phyloP scores from a whole-genome alignment of 2,888 invertebrate species.

The Morinoia aosen region DNA sequence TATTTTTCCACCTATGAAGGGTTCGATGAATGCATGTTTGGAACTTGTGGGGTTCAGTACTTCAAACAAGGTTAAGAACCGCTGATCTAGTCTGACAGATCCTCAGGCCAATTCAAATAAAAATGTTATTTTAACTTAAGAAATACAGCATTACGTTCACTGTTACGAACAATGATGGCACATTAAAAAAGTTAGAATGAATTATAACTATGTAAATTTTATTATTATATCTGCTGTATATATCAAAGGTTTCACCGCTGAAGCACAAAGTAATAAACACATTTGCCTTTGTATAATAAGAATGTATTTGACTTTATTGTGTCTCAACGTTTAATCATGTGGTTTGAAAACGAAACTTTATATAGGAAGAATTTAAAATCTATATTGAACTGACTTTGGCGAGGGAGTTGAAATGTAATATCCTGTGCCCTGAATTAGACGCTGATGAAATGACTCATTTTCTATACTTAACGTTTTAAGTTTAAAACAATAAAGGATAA shows the following conservation, averaged over 20 bases:
- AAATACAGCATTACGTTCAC: background rate
- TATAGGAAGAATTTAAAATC: too few relatives aligned
- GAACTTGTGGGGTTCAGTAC: too few relatives aligned
- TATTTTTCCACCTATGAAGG: too few relatives aligned
- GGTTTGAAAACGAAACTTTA: too few relatives aligned
- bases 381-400: too few relatives aligned
- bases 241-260: background rate
- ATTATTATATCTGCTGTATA: background rate
- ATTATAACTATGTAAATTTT: background rate
- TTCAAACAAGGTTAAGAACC: too few relatives aligned
- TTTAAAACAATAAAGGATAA: too few relatives aligned
- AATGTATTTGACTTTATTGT: background rate
- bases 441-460: too few relatives aligned
- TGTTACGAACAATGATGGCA: background rate
- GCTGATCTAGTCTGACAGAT: background rate
- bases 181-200: background rate
- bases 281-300: background rate
- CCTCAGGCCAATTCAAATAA: background rate
- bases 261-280: background rate
- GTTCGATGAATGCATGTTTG: too few relatives aligned
- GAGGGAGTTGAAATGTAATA: too few relatives aligned
- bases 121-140: background rate
- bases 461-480: too few relatives aligned
- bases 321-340: background rate
- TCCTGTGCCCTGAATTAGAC: too few relatives aligned